A percentile compares a stretch with the other conserved stretches of the same genome.
Conservation (phyloP, 2,797 vertebrate genomes). For the Microhierax caerulescens region DNA sequence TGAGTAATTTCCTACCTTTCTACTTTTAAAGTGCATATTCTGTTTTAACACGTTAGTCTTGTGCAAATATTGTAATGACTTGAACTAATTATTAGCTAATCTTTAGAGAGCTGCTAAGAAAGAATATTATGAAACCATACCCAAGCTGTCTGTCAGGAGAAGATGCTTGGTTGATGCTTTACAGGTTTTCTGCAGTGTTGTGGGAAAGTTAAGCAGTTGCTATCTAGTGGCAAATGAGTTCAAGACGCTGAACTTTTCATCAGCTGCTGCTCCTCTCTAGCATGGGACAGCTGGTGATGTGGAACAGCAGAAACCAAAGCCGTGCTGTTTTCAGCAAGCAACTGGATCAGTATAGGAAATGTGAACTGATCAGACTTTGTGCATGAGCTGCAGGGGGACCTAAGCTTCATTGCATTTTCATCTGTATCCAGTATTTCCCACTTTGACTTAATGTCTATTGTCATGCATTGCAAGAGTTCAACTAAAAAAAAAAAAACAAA, state of each 20-base stretch:
- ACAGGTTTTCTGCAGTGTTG: neutral
- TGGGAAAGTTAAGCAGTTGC: constrained; percentile 58
- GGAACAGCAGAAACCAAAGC: neutral
- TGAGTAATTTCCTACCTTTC: neutral
- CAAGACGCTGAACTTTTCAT: neutral
- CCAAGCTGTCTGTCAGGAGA: neutral
- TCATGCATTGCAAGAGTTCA: neutral
- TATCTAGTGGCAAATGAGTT: constrained; percentile 72
- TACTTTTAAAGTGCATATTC: neutral
- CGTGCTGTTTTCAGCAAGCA: neutral
- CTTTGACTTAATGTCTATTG: neutral
- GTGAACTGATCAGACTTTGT: neutral
- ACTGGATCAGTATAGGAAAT: neutral
- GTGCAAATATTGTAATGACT: neutral
- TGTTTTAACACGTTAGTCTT: neutral
- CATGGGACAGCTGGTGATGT: neutral
- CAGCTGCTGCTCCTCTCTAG: neutral
- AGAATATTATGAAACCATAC: neutral
- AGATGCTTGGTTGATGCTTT: neutral
- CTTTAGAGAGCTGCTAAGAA: neutral
- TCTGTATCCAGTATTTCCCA: neutral
- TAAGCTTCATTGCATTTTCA: neutral
- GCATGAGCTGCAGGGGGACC: neutral
- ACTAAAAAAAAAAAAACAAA: neutral
- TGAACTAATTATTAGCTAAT: neutral